Evolutionary conservation across 2,113 vertebrate genomes (phyloP).

Genomic region (Calcarius ornatus): DNA sequence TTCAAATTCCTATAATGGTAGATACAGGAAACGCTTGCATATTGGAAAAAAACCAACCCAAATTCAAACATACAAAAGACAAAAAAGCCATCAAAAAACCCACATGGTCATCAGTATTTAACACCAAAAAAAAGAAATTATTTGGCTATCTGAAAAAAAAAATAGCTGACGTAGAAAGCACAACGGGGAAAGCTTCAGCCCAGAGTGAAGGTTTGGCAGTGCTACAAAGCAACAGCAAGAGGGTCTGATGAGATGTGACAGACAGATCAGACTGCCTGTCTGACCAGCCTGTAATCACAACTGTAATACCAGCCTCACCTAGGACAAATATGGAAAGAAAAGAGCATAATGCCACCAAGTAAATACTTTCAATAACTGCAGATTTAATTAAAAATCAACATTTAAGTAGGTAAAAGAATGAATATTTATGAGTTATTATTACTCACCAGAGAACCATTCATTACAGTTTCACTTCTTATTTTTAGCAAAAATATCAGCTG

Average conservation of each 20-base stretch:
- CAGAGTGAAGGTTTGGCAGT: background rate
- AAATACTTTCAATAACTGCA: slow-evolving; percentile 15
- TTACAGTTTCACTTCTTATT: background rate
- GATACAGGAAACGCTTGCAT: background rate
- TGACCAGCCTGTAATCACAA: background rate
- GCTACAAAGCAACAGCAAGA: background rate
- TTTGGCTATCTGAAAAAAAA: background rate
- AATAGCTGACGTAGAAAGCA: background rate
- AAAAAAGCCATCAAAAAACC: background rate
- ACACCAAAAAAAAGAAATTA: background rate
- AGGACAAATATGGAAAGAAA: background rate
- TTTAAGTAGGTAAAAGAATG: background rate
- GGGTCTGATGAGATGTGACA: slow-evolving; percentile 26
- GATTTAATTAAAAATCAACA: slow-evolving; percentile 36
- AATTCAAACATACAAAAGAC: background rate
- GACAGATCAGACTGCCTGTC: background rate
- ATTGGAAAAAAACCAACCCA: background rate
- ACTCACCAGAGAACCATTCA: background rate
- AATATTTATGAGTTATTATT: slow-evolving; percentile 33
- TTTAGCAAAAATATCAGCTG: slow-evolving; percentile 48
- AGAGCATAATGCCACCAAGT: background rate
- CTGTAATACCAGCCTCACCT: background rate
- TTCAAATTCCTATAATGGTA: background rate
- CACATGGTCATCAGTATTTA: background rate
- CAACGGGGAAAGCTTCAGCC: background rate